Evolutionary conservation across 2,888 invertebrate genomes (phyloP).

Genomic region (Diarsia rubi): DNA sequence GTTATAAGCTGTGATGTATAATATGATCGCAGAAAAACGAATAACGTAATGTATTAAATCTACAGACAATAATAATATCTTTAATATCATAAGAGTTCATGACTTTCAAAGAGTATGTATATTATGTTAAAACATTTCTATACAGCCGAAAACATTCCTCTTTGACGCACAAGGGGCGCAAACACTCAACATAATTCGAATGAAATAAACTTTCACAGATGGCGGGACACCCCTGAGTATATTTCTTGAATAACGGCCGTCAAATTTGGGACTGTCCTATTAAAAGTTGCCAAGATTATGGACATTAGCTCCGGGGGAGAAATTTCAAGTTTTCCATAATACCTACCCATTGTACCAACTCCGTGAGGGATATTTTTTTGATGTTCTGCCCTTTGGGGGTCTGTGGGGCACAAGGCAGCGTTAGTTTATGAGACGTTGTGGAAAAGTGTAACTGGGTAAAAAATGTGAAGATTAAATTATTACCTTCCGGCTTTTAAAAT

Average conservation of each 20-base stretch:
- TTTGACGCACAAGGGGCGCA: constrained; percentile 35
- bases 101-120: constrained; percentile 9
- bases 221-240: constrained; percentile 81
- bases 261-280: constrained; percentile 88
- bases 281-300: constrained; percentile 90
- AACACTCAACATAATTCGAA: constrained; percentile 67
- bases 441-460: background rate
- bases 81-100: background rate
- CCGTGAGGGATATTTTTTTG: constrained; percentile 68
- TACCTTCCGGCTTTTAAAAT: background rate
- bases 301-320: constrained; percentile 85
- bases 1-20: background rate
- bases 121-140: constrained; percentile 19
- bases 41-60: background rate
- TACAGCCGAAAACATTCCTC: constrained; percentile 7
- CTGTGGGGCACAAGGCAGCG: constrained; percentile 36
- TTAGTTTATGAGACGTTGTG: constrained; percentile 6
- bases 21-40: background rate
- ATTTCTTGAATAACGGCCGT: constrained; percentile 88
- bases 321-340: constrained; percentile 85
- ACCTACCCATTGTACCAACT: constrained; percentile 61
- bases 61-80: background rate
- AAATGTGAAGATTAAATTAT: background rate
- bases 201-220: constrained; percentile 83
- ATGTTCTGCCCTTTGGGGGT: constrained; percentile 65